Conservation (phyloP, 2,888 invertebrate genomes). For the Aphidius colemani region DNA sequence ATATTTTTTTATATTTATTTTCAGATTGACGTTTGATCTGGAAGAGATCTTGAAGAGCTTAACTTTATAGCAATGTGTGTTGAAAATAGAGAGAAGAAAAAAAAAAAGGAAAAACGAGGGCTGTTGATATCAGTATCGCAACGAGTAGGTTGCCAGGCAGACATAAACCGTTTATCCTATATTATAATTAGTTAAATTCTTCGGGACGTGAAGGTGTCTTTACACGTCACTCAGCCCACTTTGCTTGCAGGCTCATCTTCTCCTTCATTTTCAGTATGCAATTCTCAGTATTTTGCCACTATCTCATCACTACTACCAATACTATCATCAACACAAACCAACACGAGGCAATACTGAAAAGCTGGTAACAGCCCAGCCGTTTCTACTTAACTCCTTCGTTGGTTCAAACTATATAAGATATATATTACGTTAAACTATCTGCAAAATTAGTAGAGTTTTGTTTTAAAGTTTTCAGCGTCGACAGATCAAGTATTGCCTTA, state of each 20-base stretch:
- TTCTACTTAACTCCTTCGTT: slow-evolving; percentile 57
- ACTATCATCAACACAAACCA: slow-evolving; percentile 34
- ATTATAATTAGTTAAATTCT: slow-evolving; percentile 61
- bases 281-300: neutral
- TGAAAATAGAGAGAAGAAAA: neutral
- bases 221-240: slow-evolving; percentile 59
- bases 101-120: slow-evolving; percentile 35
- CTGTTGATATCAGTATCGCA: slow-evolving; percentile 49
- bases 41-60: neutral
- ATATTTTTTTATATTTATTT: neutral
- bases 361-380: slow-evolving; percentile 48
- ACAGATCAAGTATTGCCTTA: slow-evolving; percentile 29
- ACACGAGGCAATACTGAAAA: slow-evolving; percentile 31
- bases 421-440: slow-evolving; percentile 57
- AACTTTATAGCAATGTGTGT: slow-evolving; percentile 4
- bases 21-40: slow-evolving; percentile 2
- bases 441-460: slow-evolving; percentile 58
- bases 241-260: slow-evolving; percentile 56
- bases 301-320: slow-evolving; percentile 15
- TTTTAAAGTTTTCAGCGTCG: slow-evolving; percentile 52
- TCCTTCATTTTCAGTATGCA: slow-evolving; percentile 29
- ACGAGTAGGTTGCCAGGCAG: slow-evolving; percentile 54
- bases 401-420: slow-evolving; percentile 46
- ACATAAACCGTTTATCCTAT: slow-evolving; percentile 59
- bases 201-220: slow-evolving; percentile 59